Evolutionary conservation across 2,797 vertebrate genomes (phyloP).

Genomic region (Tenualosa thibaudeaui): DNA sequence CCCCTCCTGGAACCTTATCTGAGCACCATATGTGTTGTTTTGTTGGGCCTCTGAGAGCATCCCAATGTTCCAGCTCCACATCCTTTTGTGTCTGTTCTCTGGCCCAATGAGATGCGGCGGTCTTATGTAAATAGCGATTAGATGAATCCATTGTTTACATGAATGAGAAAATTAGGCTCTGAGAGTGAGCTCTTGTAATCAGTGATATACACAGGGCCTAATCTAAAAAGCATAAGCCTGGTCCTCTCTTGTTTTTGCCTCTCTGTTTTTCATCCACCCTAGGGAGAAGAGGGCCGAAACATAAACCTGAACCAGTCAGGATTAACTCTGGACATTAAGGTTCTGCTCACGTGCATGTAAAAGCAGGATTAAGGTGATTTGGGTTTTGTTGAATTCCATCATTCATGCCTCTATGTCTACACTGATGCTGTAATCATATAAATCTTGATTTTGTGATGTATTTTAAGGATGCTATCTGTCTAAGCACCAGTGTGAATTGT

Average conservation of each 20-base stretch:
- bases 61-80: background rate
- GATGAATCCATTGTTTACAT: conserved; percentile 21
- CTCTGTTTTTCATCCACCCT: background rate
- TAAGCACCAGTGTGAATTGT: background rate
- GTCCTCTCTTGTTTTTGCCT: background rate
- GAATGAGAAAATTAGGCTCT: background rate
- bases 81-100: background rate
- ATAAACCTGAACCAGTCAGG: background rate
- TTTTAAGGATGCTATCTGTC: background rate
- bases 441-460: background rate
- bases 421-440: background rate
- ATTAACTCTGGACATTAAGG: background rate
- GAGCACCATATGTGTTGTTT: background rate
- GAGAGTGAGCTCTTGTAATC: conserved; percentile 19
- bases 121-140: conserved; percentile 19
- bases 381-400: background rate
- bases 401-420: background rate
- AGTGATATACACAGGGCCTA: background rate
- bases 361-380: background rate
- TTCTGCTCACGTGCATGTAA: background rate
- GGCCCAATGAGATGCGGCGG: background rate
- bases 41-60: background rate
- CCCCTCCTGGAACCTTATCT: background rate
- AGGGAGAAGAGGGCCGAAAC: background rate
- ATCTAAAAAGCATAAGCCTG: background rate